Base-by-base conservation (phyloP, 1,140 invertebrate genomes). In the Leptopilina clavipes region DNA sequence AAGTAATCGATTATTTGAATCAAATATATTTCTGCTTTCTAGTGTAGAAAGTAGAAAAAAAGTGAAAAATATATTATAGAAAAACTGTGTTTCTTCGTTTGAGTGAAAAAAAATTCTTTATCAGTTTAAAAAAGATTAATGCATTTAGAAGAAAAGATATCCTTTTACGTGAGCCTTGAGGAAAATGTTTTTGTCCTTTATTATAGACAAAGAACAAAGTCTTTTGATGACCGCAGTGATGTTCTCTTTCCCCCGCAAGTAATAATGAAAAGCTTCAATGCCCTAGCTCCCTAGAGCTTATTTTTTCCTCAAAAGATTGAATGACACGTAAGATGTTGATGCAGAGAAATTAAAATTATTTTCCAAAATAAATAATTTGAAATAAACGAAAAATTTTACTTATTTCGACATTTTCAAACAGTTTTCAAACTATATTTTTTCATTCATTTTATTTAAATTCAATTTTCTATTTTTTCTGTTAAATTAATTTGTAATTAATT, bases 181-280 rank as follows among this genome's bases (percentile, higher is more conserved):
- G n/a, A 52, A 52, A 17, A n/a, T 52, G 48, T 52, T 52, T 52
- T 52, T 52, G 48, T 52, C 48, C 48, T 17, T 17, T 17, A 52
- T n/a, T n/a, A 52, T 17, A 52, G 14, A 52, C 12, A 52, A 17
- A 52, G 48, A 52, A 52, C 48, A 52, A 52, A 52, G 48, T 52
- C 48, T 52, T n/a, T 52, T 6, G 14, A 12, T 52, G 48, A 52
- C 48, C 48, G 48, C 48, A 52, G n/a, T 52, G 14, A 52, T n/a
- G 44, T 48, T 48, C 44, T 14, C 11, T 10, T 48, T n/a, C 14
- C 48, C 48, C 48, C 6, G n/a, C n/a, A 52, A 52, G 48, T 52
- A 52, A 52, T 52, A 52, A 52, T 17, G 48, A 52, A 52, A 52
- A 17, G 48, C 48, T 52, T 52, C 48, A 52, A 52, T 17, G 48